These are phyloP conservation scores for Pararge aegeria DNA, from an alignment of 1,140 invertebrate genomes.

Conservation along the genomic window DNA sequence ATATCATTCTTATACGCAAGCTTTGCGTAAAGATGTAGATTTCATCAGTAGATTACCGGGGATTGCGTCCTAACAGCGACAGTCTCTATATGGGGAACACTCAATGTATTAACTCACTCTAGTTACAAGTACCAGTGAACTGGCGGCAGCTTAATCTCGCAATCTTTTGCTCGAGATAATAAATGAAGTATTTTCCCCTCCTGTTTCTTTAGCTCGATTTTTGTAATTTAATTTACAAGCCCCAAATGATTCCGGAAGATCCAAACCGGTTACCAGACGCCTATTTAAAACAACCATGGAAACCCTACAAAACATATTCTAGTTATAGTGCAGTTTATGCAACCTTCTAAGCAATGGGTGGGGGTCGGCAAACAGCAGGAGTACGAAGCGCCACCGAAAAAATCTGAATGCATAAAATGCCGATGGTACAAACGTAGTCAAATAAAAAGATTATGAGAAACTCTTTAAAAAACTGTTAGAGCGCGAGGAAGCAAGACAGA, in stretches of 20 bases:
- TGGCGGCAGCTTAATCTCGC: too few relatives aligned
- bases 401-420: constrained; percentile 20
- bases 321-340: constrained; percentile 12
- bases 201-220: too few relatives aligned
- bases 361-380: constrained; percentile 14
- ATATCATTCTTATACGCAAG: too few relatives aligned
- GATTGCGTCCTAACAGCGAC: too few relatives aligned
- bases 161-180: too few relatives aligned
- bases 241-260: constrained; percentile 29
- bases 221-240: too few relatives aligned
- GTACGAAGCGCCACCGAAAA: constrained; percentile 16
- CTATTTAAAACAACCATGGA: constrained; percentile 17
- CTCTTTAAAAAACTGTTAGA: constrained; percentile 26
- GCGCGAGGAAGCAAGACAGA: constrained; percentile 22
- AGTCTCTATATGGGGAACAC: too few relatives aligned
- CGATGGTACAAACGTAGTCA: constrained; percentile 37
- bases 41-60: too few relatives aligned
- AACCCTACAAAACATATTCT: constrained; percentile 14
- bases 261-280: constrained; percentile 21
- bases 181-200: too few relatives aligned
- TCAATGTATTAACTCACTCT: too few relatives aligned
- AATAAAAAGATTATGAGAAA: constrained; percentile 26
- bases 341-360: constrained; percentile 22
- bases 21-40: too few relatives aligned
- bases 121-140: too few relatives aligned